Conservation (phyloP, 2,888 invertebrate genomes). For the Macroteleia sp. region DNA sequence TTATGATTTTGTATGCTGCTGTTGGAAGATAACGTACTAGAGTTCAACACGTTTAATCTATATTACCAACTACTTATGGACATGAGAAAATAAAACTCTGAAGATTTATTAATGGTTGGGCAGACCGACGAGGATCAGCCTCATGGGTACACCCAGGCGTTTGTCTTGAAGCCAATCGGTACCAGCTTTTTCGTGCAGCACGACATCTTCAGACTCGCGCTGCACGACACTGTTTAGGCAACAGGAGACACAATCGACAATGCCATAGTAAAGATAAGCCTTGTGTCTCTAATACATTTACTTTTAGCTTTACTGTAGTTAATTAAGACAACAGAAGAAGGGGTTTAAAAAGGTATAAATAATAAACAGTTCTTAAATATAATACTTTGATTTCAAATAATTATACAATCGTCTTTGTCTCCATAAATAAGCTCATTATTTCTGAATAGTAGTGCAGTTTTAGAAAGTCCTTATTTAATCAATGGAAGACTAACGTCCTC, state of each 20-base stretch:
- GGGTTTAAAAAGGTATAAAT: too few relatives aligned
- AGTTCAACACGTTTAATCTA: constrained; percentile 74
- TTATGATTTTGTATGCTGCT: constrained; percentile 74
- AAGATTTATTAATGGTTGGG: constrained; percentile 84
- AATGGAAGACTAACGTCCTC: too few relatives aligned
- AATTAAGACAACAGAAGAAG: too few relatives aligned
- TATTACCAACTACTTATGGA: constrained; percentile 73
- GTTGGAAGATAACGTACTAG: constrained; percentile 73
- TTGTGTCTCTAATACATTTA: constrained; percentile 59
- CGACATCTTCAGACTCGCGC: constrained; percentile 96
- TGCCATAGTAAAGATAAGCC: constrained; percentile 77
- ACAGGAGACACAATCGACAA: constrained; percentile 75
- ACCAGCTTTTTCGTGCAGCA: constrained; percentile 96
- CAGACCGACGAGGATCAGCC: constrained; percentile 98
- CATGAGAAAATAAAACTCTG: constrained; percentile 76
- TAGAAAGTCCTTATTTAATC: too few relatives aligned
- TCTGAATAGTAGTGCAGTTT: too few relatives aligned
- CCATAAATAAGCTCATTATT: too few relatives aligned
- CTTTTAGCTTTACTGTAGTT: too few relatives aligned
- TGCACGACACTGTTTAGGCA: constrained; percentile 90
- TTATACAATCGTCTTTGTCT: too few relatives aligned
- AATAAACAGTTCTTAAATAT: too few relatives aligned
- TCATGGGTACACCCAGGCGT: constrained; percentile 96
- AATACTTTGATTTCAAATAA: too few relatives aligned
- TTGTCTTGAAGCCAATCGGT: constrained; percentile 95